Base-by-base conservation (phyloP, 2,113 vertebrate species). In the Sminthopsis crassicaudata region DNA sequence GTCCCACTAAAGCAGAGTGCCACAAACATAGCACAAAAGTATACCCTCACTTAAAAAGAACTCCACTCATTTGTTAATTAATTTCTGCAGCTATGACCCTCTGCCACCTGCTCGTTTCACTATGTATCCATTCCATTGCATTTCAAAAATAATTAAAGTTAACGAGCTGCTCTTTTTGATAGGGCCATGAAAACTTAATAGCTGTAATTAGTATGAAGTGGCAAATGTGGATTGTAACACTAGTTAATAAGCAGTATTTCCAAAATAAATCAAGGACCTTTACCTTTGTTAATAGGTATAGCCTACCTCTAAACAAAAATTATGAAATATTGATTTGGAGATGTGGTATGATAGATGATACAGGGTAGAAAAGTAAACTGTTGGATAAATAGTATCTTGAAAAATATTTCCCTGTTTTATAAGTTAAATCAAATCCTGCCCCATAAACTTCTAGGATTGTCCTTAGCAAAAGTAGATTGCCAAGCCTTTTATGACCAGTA, bases 71-170 rank as follows among this genome's bases (percentile, higher is more conserved):
- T 97, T 97, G 93, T 96, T 97, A 98, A 93, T 96, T 96, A 97
- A 97, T 96, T 97, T 96, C 67, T 95, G 57, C 92, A 97, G 92
- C 91, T 96, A 97, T 95, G 97, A 96, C 90, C 57, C 93, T 97
- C 92, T 97, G 95, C 92, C 94, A 98, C 96, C 96, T 98, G 94
- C 96, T 97, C 97, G 94, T 97, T 97, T 98, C 94, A 90, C 0
- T 96, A 94, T 98, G 95, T 91, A 95, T 95, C 91, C 96, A 92
- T 98, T 96, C 97, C 98, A 98, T 95, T 97, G 96, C 95, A 97
- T 98, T 98, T 98, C 93, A 97, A 97, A 98, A 97, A 97, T 97
- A 98, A 98, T 98, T 98, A 97, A 98, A 98, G 97, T 98, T 98
- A 98, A 98, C 96, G 96, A 98, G 93, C 97, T 98, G 94, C 96